These are phyloP conservation scores for Cheiracanthium punctorium DNA, from an alignment of 2,888 invertebrate genomes.

Conservation along the genomic window DNA sequence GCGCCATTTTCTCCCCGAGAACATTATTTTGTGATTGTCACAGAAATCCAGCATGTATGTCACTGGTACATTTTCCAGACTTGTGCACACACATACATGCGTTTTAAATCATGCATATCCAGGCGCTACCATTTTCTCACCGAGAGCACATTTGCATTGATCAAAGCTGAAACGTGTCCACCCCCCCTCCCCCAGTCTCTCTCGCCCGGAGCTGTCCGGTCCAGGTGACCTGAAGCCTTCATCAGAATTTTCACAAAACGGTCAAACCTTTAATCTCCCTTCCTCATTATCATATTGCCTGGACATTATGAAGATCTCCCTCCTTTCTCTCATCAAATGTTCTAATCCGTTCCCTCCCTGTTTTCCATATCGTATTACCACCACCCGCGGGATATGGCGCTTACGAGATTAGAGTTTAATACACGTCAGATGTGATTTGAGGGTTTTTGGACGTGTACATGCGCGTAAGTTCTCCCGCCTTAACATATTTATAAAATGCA, in stretches of 20 bases:
- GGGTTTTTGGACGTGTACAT: too few relatives aligned
- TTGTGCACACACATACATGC: not conserved
- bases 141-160: not conserved
- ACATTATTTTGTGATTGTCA: too few relatives aligned
- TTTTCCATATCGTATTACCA: slow-evolving; percentile 1
- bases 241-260: slow-evolving; percentile 1
- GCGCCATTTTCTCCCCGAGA: too few relatives aligned
- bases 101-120: not conserved
- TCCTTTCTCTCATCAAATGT: not conserved
- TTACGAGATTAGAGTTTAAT: not conserved
- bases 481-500: too few relatives aligned
- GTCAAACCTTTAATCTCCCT: not conserved
- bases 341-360: not conserved
- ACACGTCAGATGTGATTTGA: not conserved
- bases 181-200: not conserved
- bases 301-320: not conserved
- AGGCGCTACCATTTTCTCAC: not conserved
- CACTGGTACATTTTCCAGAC: not conserved
- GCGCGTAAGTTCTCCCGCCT: too few relatives aligned
- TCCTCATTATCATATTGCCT: slow-evolving; percentile 2
- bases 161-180: not conserved
- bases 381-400: not conserved
- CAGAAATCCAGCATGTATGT: not conserved
- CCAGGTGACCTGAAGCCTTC: not conserved
- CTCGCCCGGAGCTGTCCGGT: not conserved